Conservation (phyloP, 1,140 invertebrate genomes). For the Zaprionus vittiger region DNA sequence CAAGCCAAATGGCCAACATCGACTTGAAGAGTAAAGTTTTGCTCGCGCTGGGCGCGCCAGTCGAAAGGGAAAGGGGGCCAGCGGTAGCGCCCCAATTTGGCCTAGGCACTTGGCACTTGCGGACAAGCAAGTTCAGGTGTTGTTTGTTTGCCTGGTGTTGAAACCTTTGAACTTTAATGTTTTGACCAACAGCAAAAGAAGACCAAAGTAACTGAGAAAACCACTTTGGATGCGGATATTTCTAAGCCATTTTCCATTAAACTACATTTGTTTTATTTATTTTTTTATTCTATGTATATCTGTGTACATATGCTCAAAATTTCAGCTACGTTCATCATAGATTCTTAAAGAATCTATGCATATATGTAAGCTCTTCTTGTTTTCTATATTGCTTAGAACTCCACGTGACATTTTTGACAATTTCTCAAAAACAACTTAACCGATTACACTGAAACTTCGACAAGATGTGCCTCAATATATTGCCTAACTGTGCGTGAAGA, state of each 20-base stretch:
- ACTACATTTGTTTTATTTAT: neutral
- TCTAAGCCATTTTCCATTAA: neutral
- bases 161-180: slow-evolving; percentile 2
- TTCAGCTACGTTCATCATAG: neutral
- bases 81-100: slow-evolving; percentile 21
- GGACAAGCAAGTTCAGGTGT: slow-evolving; percentile 5
- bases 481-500: neutral
- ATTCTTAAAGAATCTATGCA: neutral
- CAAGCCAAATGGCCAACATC: slow-evolving; percentile 22
- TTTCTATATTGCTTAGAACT: neutral
- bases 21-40: slow-evolving; percentile 9
- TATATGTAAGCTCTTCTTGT: neutral
- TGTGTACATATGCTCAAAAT: neutral
- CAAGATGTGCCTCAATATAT: neutral
- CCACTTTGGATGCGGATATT: neutral
- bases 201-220: neutral
- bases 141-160: neutral
- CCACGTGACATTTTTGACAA: too few relatives aligned
- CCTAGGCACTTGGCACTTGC: slow-evolving; percentile 4
- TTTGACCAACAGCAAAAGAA: neutral
- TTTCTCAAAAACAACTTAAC: neutral
- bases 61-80: slow-evolving; percentile 26
- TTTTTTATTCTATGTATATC: neutral
- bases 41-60: slow-evolving; percentile 23
- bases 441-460: neutral